Evolutionary conservation across 2,113 vertebrate genomes (phyloP).

Genomic region (Numida meleagris): DNA sequence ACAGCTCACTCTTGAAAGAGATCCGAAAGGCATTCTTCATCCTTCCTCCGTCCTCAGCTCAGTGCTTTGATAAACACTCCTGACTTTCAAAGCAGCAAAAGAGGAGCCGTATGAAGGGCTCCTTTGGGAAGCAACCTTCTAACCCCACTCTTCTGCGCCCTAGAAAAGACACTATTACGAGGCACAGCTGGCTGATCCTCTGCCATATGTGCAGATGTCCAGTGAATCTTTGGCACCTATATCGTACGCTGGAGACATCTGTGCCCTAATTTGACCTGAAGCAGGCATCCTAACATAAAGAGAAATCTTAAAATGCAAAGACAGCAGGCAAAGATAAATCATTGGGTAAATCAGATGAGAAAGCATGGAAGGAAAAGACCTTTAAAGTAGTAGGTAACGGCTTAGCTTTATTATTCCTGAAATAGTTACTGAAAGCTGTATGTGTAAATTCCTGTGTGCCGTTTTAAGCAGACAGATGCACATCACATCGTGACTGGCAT

Average conservation of each 20-base stretch:
- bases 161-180: neutral
- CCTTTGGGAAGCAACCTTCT: constrained; percentile 38
- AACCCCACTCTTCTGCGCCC: constrained; percentile 18
- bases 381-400: neutral
- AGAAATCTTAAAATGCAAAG: neutral
- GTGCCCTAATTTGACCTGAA: neutral
- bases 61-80: neutral
- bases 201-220: neutral
- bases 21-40: neutral
- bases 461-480: neutral
- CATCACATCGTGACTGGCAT: neutral
- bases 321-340: neutral
- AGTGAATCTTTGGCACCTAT: neutral
- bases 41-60: neutral
- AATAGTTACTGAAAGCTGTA: neutral
- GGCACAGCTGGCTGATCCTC: constrained; percentile 39
- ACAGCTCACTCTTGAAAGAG: neutral
- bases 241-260: neutral
- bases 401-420: neutral
- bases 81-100: neutral
- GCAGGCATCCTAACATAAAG: neutral
- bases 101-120: constrained; percentile 1
- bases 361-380: neutral
- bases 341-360: neutral
- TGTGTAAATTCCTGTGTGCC: neutral